A percentile compares a stretch with the other conserved stretches of the same genome.
Conservation (phyloP, 2,888 invertebrate species). For the Xylocampa areola region DNA sequence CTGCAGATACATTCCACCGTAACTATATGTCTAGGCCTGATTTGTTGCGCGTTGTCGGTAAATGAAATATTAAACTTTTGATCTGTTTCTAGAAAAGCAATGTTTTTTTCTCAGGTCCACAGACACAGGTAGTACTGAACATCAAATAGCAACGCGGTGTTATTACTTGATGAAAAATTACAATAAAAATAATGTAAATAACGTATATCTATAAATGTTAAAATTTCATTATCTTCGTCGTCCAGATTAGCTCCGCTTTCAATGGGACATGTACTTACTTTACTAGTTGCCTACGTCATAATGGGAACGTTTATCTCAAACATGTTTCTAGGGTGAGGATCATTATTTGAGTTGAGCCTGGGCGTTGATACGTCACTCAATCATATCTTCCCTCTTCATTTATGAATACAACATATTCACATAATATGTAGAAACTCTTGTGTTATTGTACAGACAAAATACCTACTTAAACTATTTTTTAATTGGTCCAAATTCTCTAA, state of each 20-base stretch:
- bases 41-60: no score
- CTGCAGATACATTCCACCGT: no score
- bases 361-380: conserved; percentile 28
- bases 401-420: conserved; percentile 27
- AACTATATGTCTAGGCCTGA: no score
- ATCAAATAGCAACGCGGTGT: no score
- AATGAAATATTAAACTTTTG: no score
- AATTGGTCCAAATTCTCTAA: conserved; percentile 32
- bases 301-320: conserved; percentile 29
- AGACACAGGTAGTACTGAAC: no score
- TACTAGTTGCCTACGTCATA: conserved; percentile 15
- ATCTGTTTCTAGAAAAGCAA: no score
- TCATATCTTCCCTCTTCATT: conserved; percentile 17
- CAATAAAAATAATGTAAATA: no score
- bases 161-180: no score
- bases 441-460: conserved; percentile 28
- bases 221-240: no score
- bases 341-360: conserved; percentile 29
- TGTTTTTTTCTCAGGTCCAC: no score
- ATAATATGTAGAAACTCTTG: conserved; percentile 15
- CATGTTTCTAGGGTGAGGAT: conserved; percentile 17
- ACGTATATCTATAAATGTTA: no score
- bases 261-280: neutral
- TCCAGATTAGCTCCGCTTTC: neutral
- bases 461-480: conserved; percentile 33